Evolutionary conservation across 1,140 invertebrate genomes (phyloP).

Genomic region (Leptonema lineaticorne): DNA sequence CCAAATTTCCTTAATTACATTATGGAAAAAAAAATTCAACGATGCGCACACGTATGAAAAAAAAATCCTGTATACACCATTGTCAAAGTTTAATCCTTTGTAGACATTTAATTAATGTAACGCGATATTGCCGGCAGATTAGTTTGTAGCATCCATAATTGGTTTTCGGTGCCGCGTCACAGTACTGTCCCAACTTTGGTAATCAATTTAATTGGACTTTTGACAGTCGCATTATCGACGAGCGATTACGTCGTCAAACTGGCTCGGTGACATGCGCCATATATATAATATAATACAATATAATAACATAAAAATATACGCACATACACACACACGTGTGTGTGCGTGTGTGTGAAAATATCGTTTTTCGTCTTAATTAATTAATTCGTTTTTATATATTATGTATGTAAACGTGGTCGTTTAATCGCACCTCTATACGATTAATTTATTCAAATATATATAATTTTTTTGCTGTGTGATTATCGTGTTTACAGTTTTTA

Average conservation of each 20-base stretch:
- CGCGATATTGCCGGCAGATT: constrained; percentile 38
- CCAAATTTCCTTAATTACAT: no score
- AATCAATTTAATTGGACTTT: constrained; percentile 24
- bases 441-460: no score
- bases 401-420: no score
- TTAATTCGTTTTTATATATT: no score
- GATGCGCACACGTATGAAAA: background rate
- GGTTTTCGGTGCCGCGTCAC: constrained; percentile 27
- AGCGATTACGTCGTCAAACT: constrained; percentile 3
- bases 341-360: background rate
- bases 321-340: background rate
- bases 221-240: constrained; percentile 20
- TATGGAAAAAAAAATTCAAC: no score
- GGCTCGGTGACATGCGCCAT: background rate
- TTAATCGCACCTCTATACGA: no score
- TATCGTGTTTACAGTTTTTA: no score
- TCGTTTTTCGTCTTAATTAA: no score
- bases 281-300: background rate
- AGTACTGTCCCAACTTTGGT: background rate
- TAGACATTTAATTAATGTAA: constrained; percentile 40
- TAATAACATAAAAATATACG: background rate
- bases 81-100: constrained; percentile 26
- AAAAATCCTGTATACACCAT: background rate
- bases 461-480: no score
- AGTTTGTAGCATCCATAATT: constrained; percentile 36